Evolutionary conservation across 2,113 vertebrate genomes (phyloP).

Genomic region (Peromyscus maniculatus): DNA sequence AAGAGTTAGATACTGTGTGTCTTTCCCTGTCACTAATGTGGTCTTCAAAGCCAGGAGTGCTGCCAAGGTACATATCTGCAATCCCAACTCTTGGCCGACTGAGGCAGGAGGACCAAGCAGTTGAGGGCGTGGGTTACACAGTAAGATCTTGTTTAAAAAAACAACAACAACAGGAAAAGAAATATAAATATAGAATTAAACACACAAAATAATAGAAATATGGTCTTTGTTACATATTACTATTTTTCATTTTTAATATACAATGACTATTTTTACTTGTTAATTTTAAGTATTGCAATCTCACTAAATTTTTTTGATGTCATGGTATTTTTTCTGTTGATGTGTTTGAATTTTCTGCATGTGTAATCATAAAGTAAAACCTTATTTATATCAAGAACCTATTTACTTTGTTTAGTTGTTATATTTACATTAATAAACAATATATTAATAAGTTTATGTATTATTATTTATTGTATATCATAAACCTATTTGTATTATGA

Average conservation of each 20-base stretch:
- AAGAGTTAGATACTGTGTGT: not conserved
- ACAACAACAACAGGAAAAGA: not conserved
- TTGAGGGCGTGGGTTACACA: not conserved
- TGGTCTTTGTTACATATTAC: not conserved
- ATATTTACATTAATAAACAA: not conserved
- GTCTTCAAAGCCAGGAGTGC: not conserved
- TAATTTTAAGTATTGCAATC: not conserved
- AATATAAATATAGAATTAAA: not conserved
- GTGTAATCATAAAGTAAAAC: not conserved
- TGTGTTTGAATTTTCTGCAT: not conserved
- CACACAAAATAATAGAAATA: not conserved
- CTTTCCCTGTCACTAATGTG: not conserved
- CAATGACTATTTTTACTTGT: not conserved
- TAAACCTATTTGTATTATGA: not conserved
- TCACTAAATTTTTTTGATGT: not conserved
- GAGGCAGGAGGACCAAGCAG: not conserved
- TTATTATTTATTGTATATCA: not conserved
- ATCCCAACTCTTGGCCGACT: no score
- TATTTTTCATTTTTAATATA: not conserved
- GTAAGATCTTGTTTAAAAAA: not conserved
- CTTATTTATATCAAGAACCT: not conserved
- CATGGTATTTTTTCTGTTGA: not conserved
- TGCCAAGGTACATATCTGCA: not conserved
- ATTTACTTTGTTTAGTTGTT: not conserved
- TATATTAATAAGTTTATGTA: no score